Evolutionary conservation across 2,113 vertebrate genomes (phyloP).

Genomic region (Mormoops blainvillei): DNA sequence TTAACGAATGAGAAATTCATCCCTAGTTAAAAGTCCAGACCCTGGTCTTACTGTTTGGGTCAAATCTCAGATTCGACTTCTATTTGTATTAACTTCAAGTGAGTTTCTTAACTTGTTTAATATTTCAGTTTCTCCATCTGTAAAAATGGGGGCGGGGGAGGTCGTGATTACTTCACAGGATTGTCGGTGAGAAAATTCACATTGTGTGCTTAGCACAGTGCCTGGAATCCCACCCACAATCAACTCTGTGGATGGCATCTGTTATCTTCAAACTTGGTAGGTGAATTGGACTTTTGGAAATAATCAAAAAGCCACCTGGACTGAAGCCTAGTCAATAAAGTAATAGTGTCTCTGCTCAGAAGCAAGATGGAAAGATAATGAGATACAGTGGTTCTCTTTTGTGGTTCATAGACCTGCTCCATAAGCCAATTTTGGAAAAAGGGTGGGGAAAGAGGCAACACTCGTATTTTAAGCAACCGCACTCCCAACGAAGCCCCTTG

Average conservation of each 20-base stretch:
- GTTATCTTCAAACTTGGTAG: not conserved
- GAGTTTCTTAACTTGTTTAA: not conserved
- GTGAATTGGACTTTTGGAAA: conserved; percentile 29
- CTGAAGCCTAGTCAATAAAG: not conserved
- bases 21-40: not conserved
- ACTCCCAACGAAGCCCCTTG: not conserved
- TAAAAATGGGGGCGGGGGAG: not conserved
- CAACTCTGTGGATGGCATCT: not conserved
- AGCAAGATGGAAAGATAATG: not conserved
- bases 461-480: not conserved
- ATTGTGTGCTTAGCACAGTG: not conserved
- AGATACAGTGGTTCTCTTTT: not conserved
- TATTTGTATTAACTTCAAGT: not conserved
- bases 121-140: not conserved
- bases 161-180: not conserved
- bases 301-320: conserved; percentile 40
- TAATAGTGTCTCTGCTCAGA: not conserved
- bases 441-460: not conserved
- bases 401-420: not conserved
- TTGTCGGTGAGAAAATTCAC: not conserved
- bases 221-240: not conserved
- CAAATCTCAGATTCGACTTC: not conserved
- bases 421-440: not conserved
- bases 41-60: not conserved
- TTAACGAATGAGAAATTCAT: not conserved